Conservation (phyloP, 1,140 invertebrate species). For the Aplysia californica region DNA sequence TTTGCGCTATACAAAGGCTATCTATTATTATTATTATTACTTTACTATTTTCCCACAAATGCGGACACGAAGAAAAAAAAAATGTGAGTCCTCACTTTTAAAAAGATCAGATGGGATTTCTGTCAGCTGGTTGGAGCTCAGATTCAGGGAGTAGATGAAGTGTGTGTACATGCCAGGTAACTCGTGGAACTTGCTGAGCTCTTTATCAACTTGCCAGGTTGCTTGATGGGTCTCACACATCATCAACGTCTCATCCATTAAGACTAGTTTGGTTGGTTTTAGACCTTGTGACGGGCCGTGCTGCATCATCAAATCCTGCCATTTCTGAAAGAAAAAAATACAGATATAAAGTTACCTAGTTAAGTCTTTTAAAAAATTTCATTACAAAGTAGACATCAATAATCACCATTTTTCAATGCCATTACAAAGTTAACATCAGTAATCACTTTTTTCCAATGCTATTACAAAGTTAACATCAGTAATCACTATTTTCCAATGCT, state of each 20-base stretch:
- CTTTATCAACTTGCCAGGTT: constrained; percentile 35
- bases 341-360: too few species aligned
- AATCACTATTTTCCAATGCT: too few species aligned
- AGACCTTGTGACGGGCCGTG: constrained; percentile 24
- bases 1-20: too few species aligned
- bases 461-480: too few species aligned
- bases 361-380: too few species aligned
- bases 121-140: constrained; percentile 37
- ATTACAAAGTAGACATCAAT: too few species aligned
- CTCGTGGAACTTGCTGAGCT: constrained; percentile 5
- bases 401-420: too few species aligned
- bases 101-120: constrained; percentile 44
- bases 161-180: constrained; percentile 28
- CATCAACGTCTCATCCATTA: constrained; percentile 32
- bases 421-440: too few species aligned
- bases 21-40: too few species aligned
- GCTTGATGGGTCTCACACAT: constrained; percentile 44
- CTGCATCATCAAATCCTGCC: constrained; percentile 7
- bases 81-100: neutral
- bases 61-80: too few species aligned
- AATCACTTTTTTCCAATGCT: too few species aligned
- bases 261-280: constrained; percentile 18
- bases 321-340: neutral
- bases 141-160: constrained; percentile 45
- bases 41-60: too few species aligned